Percentiles rank a stretch among this genome's conserved stretches.
phyloP scores from a whole-genome alignment of 2,113 vertebrate genomes.

The Sus scrofa region T2T-Sscrofa CM000822.6:57265001-57265500 shows the following conservation, averaged over 20 bases:
- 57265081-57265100: not conserved
- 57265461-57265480: not conserved
- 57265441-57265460: not conserved
- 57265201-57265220: not conserved
- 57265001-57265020: not conserved
- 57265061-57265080: not conserved
- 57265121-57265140: not conserved
- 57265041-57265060: not conserved
- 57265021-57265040: not conserved
- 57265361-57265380: not conserved
- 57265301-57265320: not conserved
- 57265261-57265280: not conserved
- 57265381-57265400: not conserved
- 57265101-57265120: not conserved
- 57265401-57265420: not conserved
- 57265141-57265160: not conserved
- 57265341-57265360: not conserved
- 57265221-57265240: not conserved
- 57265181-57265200: not conserved
- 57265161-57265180: not conserved
- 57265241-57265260: not conserved
- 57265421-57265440: not conserved
- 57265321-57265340: too few relatives aligned
- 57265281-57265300: not conserved
- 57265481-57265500: not conserved